phyloP scores from a whole-genome alignment of 2,888 invertebrate species.

The Scrobipalpa costella region DNA sequence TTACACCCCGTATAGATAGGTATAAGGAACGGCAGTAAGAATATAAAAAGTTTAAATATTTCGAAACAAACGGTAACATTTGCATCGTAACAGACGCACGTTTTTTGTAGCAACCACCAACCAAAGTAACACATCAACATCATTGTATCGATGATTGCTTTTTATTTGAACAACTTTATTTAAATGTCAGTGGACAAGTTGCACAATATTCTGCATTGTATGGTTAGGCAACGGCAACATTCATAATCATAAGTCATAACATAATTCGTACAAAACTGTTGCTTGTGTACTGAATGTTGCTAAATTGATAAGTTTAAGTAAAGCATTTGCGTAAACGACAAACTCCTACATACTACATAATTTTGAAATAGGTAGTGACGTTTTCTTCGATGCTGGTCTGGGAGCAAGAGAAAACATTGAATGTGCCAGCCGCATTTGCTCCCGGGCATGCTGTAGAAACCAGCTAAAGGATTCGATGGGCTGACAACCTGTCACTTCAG shows the following conservation, averaged over 20 bases:
- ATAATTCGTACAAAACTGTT: slow-evolving; percentile 4
- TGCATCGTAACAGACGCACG: neutral
- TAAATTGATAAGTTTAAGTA: neutral
- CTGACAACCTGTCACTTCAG: no score
- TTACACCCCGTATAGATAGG: no score
- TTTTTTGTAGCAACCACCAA: neutral
- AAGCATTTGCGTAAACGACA: neutral
- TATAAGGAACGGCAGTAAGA: no score
- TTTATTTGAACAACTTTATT: slow-evolving; percentile 17
- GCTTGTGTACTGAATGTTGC: slow-evolving; percentile 6
- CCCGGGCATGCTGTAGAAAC: no score
- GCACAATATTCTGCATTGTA: neutral
- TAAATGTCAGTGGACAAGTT: slow-evolving; percentile 14
- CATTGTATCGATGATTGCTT: slow-evolving; percentile 11
- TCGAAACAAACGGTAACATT: neutral
- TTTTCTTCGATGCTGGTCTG: no score
- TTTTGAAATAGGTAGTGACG: neutral
- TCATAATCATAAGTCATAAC: no score
- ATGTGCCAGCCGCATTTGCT: no score
- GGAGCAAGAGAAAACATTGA: no score
- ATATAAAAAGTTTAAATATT: neutral
- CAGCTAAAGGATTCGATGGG: no score
- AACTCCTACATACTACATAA: neutral
- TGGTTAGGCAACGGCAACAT: slow-evolving; percentile 3
- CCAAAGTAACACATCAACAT: neutral